A percentile compares a stretch with the other conserved stretches of the same genome.
Evolutionary conservation across 2,797 vertebrate genomes (phyloP).

Genomic region (Enteromius radiatus): DNA sequence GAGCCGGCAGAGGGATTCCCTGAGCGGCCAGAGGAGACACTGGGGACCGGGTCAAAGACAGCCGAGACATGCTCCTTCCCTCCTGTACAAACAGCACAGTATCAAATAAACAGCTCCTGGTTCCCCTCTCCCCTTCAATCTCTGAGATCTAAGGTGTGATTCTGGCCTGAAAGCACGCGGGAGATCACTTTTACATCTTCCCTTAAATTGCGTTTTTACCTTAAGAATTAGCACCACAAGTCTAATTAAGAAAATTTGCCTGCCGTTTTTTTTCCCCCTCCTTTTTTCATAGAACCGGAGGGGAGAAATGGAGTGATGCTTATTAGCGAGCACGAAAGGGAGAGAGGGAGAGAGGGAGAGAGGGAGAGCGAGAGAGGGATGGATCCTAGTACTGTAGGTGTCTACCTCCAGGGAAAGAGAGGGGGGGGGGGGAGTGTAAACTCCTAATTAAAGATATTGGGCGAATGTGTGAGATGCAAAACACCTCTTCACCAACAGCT

Average conservation of each 20-base stretch:
- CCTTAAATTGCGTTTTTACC: slow-evolving; percentile 88
- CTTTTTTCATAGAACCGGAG: slow-evolving; percentile 87
- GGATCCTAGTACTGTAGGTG: slow-evolving; percentile 83
- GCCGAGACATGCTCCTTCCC: slow-evolving; percentile 99
- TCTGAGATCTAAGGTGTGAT: slow-evolving; percentile 61
- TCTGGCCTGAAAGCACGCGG: slow-evolving; percentile 79
- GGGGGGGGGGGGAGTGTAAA: slow-evolving; percentile 87
- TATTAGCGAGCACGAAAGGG: slow-evolving; percentile 84
- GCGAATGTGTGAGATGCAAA: slow-evolving; percentile 92
- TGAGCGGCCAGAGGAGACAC: slow-evolving; percentile 97
- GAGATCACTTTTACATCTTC: slow-evolving; percentile 90
- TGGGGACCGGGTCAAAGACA: slow-evolving; percentile 97
- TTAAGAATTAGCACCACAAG: slow-evolving; percentile 93
- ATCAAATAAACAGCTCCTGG: slow-evolving; percentile 46
- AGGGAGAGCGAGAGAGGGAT: slow-evolving; percentile 78
- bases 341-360: slow-evolving; percentile 57
- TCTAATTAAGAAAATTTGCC: slow-evolving; percentile 98
- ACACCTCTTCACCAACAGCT: slow-evolving; percentile 42
- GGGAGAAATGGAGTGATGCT: slow-evolving; percentile 91
- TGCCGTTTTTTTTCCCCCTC: slow-evolving; percentile 89
- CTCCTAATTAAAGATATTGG: slow-evolving; percentile 99
- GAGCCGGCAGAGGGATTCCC: slow-evolving; percentile 97
- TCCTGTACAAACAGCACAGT: slow-evolving; percentile 78
- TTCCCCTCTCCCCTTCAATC: slow-evolving; percentile 31
- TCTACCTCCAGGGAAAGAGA: slow-evolving; percentile 94